phyloP scores from a whole-genome alignment of 2,888 invertebrate species.

The Pherbina coryleti region DNA sequence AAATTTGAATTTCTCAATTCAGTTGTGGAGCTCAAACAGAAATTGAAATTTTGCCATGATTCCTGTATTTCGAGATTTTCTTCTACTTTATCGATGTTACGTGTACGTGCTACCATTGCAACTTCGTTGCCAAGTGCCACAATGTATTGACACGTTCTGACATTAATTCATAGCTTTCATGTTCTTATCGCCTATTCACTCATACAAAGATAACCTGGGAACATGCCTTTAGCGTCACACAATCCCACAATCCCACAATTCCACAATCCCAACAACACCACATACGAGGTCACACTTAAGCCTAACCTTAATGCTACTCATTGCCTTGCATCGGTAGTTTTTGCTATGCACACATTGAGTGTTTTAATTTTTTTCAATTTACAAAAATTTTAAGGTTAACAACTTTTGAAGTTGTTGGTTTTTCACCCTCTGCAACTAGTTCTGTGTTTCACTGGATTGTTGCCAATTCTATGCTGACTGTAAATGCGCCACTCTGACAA shows the following conservation, averaged over 20 bases:
- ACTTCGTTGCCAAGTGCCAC: too few species aligned
- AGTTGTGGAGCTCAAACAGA: too few species aligned
- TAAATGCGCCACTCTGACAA: neutral
- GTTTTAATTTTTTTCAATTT: neutral
- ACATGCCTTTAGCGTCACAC: neutral
- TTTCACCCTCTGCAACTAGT: too few species aligned
- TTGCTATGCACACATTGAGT: neutral
- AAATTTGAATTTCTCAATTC: too few species aligned
- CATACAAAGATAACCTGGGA: neutral
- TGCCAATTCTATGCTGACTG: slow-evolving; percentile 14
- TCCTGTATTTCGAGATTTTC: too few species aligned
- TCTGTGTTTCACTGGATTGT: slow-evolving; percentile 13
- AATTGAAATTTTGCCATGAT: too few species aligned
- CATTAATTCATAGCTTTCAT: slow-evolving; percentile 1
- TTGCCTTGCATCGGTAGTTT: neutral
- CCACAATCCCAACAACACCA: neutral
- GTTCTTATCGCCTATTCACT: neutral
- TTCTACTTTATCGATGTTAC: too few species aligned
- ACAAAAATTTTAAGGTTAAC: neutral
- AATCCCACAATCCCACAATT: too few species aligned
- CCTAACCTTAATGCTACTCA: neutral
- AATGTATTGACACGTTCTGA: too few species aligned
- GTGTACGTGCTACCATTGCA: too few species aligned
- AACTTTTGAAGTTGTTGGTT: neutral
- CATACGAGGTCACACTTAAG: neutral